Percentiles rank a stretch among this genome's conserved stretches.
These are phyloP conservation scores for Augiades crinisus DNA, from an alignment of 2,888 invertebrate species.

Conservation along the genomic window DNA sequence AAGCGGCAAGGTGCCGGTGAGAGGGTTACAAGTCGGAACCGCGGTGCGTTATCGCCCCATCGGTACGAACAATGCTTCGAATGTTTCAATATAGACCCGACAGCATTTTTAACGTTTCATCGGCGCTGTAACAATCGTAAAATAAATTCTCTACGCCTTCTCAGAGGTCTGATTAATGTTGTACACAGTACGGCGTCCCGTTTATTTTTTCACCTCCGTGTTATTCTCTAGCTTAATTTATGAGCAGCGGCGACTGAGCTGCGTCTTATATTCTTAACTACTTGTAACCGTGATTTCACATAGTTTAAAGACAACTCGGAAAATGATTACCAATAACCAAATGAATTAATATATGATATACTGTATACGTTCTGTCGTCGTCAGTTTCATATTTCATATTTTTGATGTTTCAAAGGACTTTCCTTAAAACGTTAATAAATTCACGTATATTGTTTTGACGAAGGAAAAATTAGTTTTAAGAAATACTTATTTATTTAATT, in stretches of 20 bases:
- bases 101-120: slow-evolving; percentile 81
- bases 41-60: slow-evolving; percentile 74
- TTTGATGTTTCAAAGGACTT: no score
- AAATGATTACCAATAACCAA: slow-evolving; percentile 16
- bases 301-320: slow-evolving; percentile 32
- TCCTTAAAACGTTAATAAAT: no score
- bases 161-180: slow-evolving; percentile 78
- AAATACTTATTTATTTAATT: no score
- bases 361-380: no score
- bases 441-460: no score
- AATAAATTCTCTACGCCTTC: slow-evolving; percentile 80
- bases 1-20: slow-evolving; percentile 74
- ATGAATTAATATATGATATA: no score
- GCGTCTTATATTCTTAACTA: slow-evolving; percentile 28
- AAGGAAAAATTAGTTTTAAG: no score
- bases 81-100: slow-evolving; percentile 78
- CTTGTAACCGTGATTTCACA: slow-evolving; percentile 38
- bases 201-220: slow-evolving; percentile 68
- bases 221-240: slow-evolving; percentile 75
- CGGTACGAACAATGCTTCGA: slow-evolving; percentile 74
- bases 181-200: slow-evolving; percentile 69
- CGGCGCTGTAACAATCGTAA: slow-evolving; percentile 78
- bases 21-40: slow-evolving; percentile 53
- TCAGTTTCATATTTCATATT: no score
- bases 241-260: slow-evolving; percentile 49